A percentile compares a stretch with the other conserved stretches of the same genome.
These are phyloP conservation scores for Noctilio leporinus DNA, from an alignment of 2,113 vertebrate species.

Conservation along the genomic window DNA sequence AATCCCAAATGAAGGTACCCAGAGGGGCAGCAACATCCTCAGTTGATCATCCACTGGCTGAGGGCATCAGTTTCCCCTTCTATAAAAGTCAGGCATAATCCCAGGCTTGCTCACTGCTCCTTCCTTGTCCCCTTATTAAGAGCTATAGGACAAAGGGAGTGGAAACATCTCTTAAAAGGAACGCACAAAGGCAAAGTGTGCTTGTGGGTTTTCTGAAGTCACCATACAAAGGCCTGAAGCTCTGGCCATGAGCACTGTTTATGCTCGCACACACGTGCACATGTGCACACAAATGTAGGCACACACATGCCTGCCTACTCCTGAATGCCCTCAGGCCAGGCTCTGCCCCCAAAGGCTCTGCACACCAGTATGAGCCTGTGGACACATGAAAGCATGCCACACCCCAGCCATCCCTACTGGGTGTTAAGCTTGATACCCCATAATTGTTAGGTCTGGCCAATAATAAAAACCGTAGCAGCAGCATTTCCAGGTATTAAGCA, in stretches of 20 bases:
- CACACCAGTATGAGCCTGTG: neutral
- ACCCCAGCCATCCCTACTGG: neutral
- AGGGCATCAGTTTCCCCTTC: neutral
- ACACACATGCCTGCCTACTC: neutral
- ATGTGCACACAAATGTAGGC: neutral
- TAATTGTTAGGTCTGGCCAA: neutral
- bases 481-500: neutral
- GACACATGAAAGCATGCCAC: too few species aligned
- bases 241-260: neutral
- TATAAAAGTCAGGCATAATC: neutral
- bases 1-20: neutral
- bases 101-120: neutral
- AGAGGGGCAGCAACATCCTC: neutral
- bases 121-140: neutral
- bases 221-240: neutral
- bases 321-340: neutral
- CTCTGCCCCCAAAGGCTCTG: neutral
- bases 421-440: neutral
- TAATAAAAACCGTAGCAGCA: neutral
- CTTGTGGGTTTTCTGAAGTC: neutral
- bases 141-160: neutral
- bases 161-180: neutral
- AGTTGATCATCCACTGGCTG: neutral
- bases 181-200: neutral
- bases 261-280: neutral